phyloP scores from a whole-genome alignment of 2,888 invertebrate species.

The Lochmaea crataegi region DNA sequence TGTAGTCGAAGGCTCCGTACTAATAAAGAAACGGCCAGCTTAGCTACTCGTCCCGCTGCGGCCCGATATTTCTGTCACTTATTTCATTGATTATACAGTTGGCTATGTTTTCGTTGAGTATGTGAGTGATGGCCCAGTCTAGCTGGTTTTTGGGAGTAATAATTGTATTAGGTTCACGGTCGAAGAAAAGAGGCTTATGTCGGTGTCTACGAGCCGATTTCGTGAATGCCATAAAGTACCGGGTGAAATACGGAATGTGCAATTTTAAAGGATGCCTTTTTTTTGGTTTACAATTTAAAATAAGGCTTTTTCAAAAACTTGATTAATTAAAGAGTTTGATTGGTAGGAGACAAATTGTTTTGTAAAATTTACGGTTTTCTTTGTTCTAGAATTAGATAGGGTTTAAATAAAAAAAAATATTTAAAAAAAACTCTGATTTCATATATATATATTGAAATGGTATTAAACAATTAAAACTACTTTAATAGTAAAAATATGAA shows the following conservation, averaged over 20 bases:
- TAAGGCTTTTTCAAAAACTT: no score
- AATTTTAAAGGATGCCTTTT: background rate
- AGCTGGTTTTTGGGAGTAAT: slow-evolving; percentile 22
- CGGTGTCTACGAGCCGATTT: slow-evolving; percentile 7
- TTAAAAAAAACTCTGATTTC: no score
- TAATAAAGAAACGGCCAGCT: background rate
- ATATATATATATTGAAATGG: no score
- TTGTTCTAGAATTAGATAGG: no score
- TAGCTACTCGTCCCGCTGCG: slow-evolving; percentile 9
- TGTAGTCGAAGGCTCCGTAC: background rate
- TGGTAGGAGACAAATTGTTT: no score
- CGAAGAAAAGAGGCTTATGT: slow-evolving; percentile 20
- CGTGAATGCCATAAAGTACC: slow-evolving; percentile 13
- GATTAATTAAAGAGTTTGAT: no score
- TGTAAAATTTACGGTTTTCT: no score
- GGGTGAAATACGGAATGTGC: slow-evolving; percentile 9
- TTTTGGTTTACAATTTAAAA: no score
- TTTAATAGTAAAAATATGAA: no score
- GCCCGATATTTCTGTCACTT: slow-evolving; percentile 33
- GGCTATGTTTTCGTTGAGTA: slow-evolving; percentile 17
- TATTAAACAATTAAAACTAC: no score
- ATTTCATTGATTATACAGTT: slow-evolving; percentile 34
- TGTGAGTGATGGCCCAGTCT: slow-evolving; percentile 23
- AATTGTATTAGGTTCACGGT: slow-evolving; percentile 26
- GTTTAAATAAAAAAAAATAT: no score